A percentile compares a stretch with the other conserved stretches of the same genome.
Conservation (phyloP, 2,888 invertebrate genomes). For the Agonopterix heracliana region DNA sequence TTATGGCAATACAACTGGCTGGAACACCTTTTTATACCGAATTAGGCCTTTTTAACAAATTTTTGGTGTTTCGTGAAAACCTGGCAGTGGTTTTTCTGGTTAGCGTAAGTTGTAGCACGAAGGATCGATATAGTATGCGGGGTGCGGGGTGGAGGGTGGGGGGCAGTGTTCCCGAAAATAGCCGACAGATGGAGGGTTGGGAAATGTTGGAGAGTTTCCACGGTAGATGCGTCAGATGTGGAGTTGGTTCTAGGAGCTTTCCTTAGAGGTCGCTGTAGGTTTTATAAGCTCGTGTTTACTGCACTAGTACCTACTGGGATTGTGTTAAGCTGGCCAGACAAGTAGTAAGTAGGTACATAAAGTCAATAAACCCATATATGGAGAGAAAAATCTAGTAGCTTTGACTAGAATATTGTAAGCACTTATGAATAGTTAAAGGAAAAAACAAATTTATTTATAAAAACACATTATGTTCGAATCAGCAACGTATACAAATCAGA, state of each 20-base stretch:
- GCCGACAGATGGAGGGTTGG: slow-evolving; percentile 57
- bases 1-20: slow-evolving; percentile 10
- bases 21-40: background rate
- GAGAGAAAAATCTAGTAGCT: no score
- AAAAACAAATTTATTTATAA: no score
- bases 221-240: slow-evolving; percentile 8
- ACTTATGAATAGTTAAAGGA: no score
- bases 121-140: slow-evolving; percentile 59
- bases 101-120: slow-evolving; percentile 49
- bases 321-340: no score
- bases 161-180: slow-evolving; percentile 26
- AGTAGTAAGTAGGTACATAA: no score
- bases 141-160: slow-evolving; percentile 25
- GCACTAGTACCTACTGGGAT: no score
- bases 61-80: slow-evolving; percentile 4
- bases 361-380: no score
- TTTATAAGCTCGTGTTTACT: no score
- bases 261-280: background rate
- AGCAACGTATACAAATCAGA: no score
- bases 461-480: no score
- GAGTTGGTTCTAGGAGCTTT: background rate
- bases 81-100: slow-evolving; percentile 47
- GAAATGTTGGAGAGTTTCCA: slow-evolving; percentile 22
- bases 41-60: slow-evolving; percentile 44
- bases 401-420: no score